A percentile compares a stretch with the other conserved stretches of the same genome.
Conservation (phyloP, 2,888 invertebrate species). For the Oconnorella tubifera region DNA sequence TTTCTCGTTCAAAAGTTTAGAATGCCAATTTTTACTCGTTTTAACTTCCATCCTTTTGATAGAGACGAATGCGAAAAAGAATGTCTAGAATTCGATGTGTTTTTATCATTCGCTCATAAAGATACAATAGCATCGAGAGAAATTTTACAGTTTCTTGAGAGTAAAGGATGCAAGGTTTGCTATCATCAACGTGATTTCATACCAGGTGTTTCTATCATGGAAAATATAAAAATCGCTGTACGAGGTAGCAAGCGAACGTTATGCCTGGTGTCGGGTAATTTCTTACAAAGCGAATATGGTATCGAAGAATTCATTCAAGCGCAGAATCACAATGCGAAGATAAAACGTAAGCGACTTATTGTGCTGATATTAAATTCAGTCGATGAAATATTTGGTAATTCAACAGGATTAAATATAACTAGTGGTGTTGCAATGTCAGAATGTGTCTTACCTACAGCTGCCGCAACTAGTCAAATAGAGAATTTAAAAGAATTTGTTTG, state of each 20-base stretch:
- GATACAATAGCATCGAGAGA: background rate
- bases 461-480: too few species aligned
- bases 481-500: too few species aligned
- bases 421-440: too few species aligned
- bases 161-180: background rate
- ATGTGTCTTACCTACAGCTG: too few species aligned
- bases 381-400: too few species aligned
- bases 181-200: background rate
- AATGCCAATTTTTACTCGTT: background rate
- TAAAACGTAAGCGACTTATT: too few species aligned
- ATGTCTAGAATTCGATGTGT: background rate
- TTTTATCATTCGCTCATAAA: background rate
- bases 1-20: background rate
- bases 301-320: background rate
- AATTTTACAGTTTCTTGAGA: background rate
- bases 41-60: background rate
- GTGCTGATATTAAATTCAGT: too few species aligned
- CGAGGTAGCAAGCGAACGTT: background rate
- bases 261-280: background rate
- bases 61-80: background rate
- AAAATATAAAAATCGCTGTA: background rate
- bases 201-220: background rate
- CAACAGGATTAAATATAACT: too few species aligned
- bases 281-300: background rate
- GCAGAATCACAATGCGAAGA: background rate